These are phyloP conservation scores for Sitodiplosis mosellana DNA, from an alignment of 1,140 invertebrate species.

Conservation along the genomic window DNA sequence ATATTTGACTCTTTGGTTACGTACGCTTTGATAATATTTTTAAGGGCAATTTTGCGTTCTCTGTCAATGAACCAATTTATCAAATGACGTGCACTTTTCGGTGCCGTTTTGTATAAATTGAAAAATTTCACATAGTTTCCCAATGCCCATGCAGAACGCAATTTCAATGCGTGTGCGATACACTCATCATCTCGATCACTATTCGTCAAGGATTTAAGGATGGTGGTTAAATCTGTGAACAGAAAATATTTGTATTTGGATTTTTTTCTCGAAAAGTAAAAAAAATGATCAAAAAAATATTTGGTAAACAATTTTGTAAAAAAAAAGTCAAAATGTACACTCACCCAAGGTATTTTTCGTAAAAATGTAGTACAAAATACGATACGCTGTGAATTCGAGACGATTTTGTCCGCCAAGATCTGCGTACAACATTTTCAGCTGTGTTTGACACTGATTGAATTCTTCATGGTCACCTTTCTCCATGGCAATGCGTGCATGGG, in stretches of 20 bases:
- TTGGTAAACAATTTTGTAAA: no score
- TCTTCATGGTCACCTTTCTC: constrained; percentile 96
- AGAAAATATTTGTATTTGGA: constrained; percentile 7
- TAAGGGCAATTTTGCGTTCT: constrained; percentile 78
- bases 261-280: no score
- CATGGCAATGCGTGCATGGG: constrained; percentile 88
- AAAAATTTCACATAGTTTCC: constrained; percentile 87
- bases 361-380: constrained; percentile 92
- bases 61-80: constrained; percentile 94
- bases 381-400: constrained; percentile 87
- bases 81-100: constrained; percentile 88
- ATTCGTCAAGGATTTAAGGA: constrained; percentile 56
- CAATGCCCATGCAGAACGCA: constrained; percentile 78
- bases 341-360: constrained; percentile 90
- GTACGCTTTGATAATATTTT: constrained; percentile 88
- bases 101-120: constrained; percentile 66
- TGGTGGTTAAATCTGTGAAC: constrained; percentile 76
- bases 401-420: constrained; percentile 54
- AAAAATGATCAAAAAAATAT: no score
- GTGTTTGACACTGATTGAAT: constrained; percentile 98
- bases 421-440: constrained; percentile 80
- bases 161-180: constrained; percentile 68
- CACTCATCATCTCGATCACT: constrained; percentile 69
- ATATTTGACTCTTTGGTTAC: no score
- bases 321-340: constrained; percentile 7